phyloP scores from a whole-genome alignment of 2,113 vertebrate species.

The Aix galericulata region DNA sequence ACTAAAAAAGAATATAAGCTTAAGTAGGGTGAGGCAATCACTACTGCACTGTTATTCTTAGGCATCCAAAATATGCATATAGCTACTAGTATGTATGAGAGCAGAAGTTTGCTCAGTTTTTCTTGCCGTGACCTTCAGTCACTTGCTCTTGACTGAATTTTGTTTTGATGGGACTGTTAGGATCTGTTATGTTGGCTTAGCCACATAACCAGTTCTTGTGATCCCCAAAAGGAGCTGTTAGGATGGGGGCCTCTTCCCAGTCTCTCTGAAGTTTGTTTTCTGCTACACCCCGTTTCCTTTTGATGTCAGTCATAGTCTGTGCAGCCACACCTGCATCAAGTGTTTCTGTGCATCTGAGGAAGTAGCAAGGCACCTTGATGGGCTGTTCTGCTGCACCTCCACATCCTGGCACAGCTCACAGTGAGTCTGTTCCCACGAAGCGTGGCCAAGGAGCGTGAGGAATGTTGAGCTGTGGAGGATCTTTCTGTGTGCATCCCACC shows the following conservation, averaged over 20 bases:
- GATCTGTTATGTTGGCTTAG: accelerated
- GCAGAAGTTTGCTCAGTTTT: neutral
- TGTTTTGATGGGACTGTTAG: neutral
- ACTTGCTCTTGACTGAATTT: accelerated
- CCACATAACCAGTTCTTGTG: neutral
- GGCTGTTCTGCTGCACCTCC: neutral
- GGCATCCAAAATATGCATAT: accelerated
- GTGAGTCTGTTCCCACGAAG: too few relatives aligned
- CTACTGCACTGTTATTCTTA: neutral
- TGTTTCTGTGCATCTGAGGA: neutral
- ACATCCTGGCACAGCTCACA: accelerated
- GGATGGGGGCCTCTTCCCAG: neutral
- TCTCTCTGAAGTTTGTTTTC: neutral
- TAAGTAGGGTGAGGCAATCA: neutral
- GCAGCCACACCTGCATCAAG: accelerated
- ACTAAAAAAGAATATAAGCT: neutral
- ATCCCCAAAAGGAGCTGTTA: neutral
- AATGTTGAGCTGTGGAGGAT: neutral
- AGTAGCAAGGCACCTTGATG: accelerated
- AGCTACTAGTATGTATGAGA: neutral
- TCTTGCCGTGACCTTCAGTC: neutral
- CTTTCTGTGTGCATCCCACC: neutral
- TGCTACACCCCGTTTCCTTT: neutral
- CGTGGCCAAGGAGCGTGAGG: neutral
- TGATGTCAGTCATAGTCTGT: accelerated